Percentiles rank a stretch among this genome's conserved stretches.
phyloP scores from a whole-genome alignment of 2,888 invertebrate genomes.

The Tinea trinotella region DNA sequence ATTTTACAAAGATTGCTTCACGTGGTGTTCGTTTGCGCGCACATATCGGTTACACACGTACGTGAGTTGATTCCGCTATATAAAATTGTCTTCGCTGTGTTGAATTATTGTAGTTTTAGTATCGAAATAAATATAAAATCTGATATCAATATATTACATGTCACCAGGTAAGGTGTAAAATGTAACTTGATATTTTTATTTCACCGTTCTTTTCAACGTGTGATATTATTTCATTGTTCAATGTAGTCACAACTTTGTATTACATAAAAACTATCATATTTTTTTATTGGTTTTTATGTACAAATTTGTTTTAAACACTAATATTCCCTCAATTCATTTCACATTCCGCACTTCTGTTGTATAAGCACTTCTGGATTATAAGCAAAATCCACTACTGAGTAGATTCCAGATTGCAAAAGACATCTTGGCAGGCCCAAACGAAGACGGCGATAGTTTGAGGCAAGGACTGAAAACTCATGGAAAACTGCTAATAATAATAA shows the following conservation, averaged over 20 bases:
- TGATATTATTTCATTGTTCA: neutral
- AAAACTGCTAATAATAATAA: no score
- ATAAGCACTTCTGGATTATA: no score
- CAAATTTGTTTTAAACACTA: no score
- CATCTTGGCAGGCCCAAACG: no score
- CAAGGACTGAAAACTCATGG: no score
- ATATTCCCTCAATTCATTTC: no score
- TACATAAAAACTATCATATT: neutral
- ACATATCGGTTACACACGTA: conserved; percentile 52
- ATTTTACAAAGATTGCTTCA: conserved; percentile 55
- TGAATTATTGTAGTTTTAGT: conserved; percentile 57
- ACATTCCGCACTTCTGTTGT: no score
- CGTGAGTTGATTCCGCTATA: conserved; percentile 55
- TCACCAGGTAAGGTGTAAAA: conserved; percentile 53
- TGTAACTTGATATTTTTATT: conserved; percentile 44
- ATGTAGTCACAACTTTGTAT: neutral
- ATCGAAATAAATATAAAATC: conserved; percentile 29
- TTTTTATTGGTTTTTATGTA: no score
- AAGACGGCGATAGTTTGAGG: no score
- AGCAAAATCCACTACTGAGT: no score
- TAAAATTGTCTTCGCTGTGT: conserved; percentile 39
- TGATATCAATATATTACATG: conserved; percentile 63
- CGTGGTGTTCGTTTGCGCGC: conserved; percentile 40
- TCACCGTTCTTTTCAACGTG: conserved; percentile 33
- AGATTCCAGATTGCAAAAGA: no score